Evolutionary conservation across 2,113 vertebrate genomes (phyloP).

Genomic region (Myiagra hebetior): DNA sequence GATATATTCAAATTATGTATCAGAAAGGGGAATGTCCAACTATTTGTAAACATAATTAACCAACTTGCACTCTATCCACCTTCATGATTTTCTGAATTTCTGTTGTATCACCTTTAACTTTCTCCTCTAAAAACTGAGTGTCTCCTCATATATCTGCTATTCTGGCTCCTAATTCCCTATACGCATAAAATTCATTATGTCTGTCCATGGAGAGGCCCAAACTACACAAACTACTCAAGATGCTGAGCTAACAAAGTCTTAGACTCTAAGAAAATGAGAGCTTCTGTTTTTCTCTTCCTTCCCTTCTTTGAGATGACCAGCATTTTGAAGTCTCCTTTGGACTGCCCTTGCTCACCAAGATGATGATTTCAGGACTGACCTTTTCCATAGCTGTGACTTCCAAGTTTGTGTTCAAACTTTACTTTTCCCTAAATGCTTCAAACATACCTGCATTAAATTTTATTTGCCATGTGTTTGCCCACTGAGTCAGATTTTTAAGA

Average conservation of each 20-base stretch:
- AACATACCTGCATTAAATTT: background rate
- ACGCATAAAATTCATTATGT: background rate
- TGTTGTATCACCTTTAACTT: background rate
- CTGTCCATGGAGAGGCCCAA: background rate
- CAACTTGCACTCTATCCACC: background rate
- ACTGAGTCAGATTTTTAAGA: background rate
- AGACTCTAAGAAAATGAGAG: background rate
- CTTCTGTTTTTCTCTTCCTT: background rate
- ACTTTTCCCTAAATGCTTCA: background rate
- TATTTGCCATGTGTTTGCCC: background rate
- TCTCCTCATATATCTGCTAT: background rate
- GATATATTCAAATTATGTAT: background rate
- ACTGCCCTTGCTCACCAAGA: fast-evolving
- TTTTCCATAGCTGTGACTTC: background rate
- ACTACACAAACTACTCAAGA: background rate
- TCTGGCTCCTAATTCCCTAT: background rate
- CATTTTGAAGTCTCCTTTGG: background rate
- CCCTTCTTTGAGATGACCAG: background rate
- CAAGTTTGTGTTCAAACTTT: background rate
- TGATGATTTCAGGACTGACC: background rate
- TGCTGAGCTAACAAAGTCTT: background rate
- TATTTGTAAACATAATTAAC: background rate
- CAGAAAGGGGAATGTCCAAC: background rate
- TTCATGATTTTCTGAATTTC: background rate
- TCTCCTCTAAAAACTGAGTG: background rate